Base-by-base conservation (phyloP, 2,888 invertebrate species). In the Thereva nobilitata region DNA sequence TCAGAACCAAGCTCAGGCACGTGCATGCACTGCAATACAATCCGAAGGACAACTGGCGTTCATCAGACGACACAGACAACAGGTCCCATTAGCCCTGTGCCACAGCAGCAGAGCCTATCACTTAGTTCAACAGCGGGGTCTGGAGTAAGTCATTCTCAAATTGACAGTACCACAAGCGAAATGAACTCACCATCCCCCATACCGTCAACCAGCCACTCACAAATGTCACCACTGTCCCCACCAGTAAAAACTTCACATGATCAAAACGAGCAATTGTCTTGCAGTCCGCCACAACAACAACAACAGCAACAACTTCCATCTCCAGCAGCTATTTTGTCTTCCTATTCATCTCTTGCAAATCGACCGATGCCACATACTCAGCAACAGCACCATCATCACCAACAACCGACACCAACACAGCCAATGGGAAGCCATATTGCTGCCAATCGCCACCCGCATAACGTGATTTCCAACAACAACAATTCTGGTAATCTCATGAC, bases 1-100 rank as follows among this genome's bases (percentile, higher is more conserved):
- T 72, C 73, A n/a, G 72, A 73, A 42, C 71, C 72, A 3, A 66
- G 35, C 9, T 35, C 44, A 1, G 75, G 75, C 0, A 79, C 81
- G 4, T 81, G 81, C 10, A 67, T 80, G 23, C 81, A 81, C 65
- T 81, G 81, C 64, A 81, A 79, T 64, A 80, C 80, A 4, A 76
- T 78, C 7, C 75, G 79, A 1, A 75, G 81, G 1, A 81, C 81
- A 4, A 80, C 81, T 3, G 81, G 81, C 2, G 81, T 81, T 1
- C 81, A 81, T 70, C 81, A 81, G 66, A 81, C 81, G 3, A 81
- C 81, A 0, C 81, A 81, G 68, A 81, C 80, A 9, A 81, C 81
- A n/a, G 81, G 81, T 0, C 81, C 81, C 0, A 78, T 81, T 4
- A 81, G 81, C 42, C 81, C 81, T 2, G 75, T 80, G 4, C 80